Evolutionary conservation across 2,888 invertebrate species (phyloP).

Genomic region (Hypselothyrea guttata): DNA sequence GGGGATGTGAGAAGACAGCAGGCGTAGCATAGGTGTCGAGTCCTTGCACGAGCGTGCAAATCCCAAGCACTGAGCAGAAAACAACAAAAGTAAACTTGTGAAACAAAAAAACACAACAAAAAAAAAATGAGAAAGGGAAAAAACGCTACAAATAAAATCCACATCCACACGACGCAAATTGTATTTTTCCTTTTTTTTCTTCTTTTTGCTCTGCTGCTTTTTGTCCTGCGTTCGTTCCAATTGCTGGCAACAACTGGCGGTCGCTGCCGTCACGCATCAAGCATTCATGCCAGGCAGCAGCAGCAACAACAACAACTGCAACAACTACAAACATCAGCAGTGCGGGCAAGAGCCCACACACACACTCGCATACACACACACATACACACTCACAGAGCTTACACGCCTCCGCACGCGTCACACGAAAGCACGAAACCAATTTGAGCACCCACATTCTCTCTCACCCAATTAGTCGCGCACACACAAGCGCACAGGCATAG

Average conservation of each 20-base stretch:
- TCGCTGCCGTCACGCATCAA: constrained; percentile 75
- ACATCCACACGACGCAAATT: constrained; percentile 65
- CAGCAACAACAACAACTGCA: constrained; percentile 30
- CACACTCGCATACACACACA: constrained; percentile 11
- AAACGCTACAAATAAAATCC: constrained; percentile 61
- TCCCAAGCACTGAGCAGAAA: constrained; percentile 55
- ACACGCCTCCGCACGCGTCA: constrained; percentile 75
- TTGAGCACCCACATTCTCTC: constrained; percentile 79
- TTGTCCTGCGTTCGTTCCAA: constrained; percentile 60
- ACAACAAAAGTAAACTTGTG: constrained; percentile 58
- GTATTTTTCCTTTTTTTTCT: constrained; percentile 46
- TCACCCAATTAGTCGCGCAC: constrained; percentile 81
- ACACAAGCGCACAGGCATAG: constrained; percentile 50
- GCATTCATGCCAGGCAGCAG: constrained; percentile 67
- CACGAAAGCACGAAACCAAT: constrained; percentile 77
- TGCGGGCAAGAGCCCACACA: constrained; percentile 3
- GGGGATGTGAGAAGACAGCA: constrained; percentile 1
- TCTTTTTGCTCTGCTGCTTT: constrained; percentile 31
- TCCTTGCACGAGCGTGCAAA: constrained; percentile 70
- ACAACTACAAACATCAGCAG: constrained; percentile 30
- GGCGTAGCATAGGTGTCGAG: constrained; percentile 43
- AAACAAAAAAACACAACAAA: neutral
- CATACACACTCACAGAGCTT: constrained; percentile 48
- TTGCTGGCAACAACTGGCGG: constrained; percentile 75
- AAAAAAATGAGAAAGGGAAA: constrained; percentile 34